A percentile compares a stretch with the other conserved stretches of the same genome.
phyloP scores from a whole-genome alignment of 2,888 invertebrate species.

The Brachypterus glaber region DNA sequence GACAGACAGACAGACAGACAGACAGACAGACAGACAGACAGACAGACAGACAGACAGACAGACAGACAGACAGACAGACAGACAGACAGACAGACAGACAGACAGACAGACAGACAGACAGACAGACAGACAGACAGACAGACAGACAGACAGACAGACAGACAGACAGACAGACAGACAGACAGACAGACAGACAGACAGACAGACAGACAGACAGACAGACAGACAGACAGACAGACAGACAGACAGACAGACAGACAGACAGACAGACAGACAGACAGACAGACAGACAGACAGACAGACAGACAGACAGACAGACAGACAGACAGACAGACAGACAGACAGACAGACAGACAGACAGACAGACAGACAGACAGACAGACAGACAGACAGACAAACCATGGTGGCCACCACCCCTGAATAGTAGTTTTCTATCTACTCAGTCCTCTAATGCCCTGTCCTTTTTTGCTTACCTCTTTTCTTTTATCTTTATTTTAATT shows the following conservation, averaged over 20 bases:
- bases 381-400: conserved; percentile 2
- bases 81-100: conserved; percentile 22
- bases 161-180: conserved; percentile 22
- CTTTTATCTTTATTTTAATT: no score
- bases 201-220: conserved; percentile 22
- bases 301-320: conserved; percentile 2
- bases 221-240: conserved; percentile 19
- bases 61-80: conserved; percentile 22
- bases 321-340: conserved; percentile 2
- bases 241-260: conserved; percentile 8
- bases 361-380: conserved; percentile 2
- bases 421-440: no score
- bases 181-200: conserved; percentile 22
- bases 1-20: conserved; percentile 18
- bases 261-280: conserved; percentile 2
- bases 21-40: conserved; percentile 20
- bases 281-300: conserved; percentile 2
- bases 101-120: conserved; percentile 23
- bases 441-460: no score
- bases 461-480: no score
- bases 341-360: conserved; percentile 2
- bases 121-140: conserved; percentile 21
- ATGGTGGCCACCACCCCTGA: no score
- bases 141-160: conserved; percentile 21
- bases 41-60: conserved; percentile 19